Base-by-base conservation (phyloP, 2,888 invertebrate genomes). In the Patella depressa region DNA sequence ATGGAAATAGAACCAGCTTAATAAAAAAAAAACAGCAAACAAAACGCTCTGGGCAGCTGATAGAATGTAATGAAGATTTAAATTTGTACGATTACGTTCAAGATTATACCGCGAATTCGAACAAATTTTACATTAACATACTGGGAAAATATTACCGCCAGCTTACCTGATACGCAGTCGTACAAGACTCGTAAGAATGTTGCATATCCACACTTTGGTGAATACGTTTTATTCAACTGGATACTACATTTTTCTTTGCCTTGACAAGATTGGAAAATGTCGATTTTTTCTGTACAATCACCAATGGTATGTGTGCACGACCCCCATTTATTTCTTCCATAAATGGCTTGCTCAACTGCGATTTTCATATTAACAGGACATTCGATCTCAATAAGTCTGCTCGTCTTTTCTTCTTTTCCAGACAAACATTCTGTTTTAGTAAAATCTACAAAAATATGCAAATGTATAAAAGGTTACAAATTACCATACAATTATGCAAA, bases 221-320 rank as follows among this genome's bases (percentile, higher is more conserved):
- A 78, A 71, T 77, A 82, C 3, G 79, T 79, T 76, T 75, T 75
- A 19, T 57, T 71, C 29, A 81, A 79, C n/a, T 70, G 29, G 34
- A 75, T 53, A 0, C 74, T 78, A 70, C 82, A 82, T 74, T 78
- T 79, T 53, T 73, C 75, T 57, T 65, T 59, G 29, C 79, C 75
- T 53, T 82, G 71, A 73, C 82, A 82, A 14, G 53, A 53, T 0
- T 76, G 14, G 71, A 82, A 79, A 24, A 79, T 72, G 29, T 73
- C 69, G 9, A 80, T 80, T 7, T 76, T 79, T 17, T 82, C 82
- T 14, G 72, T 73, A 59, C 82, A 82, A 77, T 82, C 82, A 5
- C 73, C 79, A 3, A 71, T 75, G 14, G 74, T 75, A 70, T 77
- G 54, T 54, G 77, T 65, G 59, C 82, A 82, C 0, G 55, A 19